phyloP scores from a whole-genome alignment of 2,113 vertebrate species.

The Tauraco erythrolophus region DNA sequence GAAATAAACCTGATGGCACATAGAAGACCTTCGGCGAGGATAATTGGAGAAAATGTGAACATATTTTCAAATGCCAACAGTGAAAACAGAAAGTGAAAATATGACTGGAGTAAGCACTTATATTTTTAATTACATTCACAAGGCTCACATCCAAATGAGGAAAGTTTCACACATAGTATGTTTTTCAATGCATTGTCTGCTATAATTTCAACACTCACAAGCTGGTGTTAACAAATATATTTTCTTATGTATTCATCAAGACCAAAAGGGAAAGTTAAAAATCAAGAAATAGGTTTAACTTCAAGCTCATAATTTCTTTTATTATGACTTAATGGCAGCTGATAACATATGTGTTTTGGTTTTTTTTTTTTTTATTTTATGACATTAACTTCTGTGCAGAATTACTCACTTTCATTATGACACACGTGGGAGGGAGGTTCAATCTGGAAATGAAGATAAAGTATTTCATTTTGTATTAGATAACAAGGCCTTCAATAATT shows the following conservation, averaged over 20 bases:
- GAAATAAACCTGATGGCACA: background rate
- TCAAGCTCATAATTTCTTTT: background rate
- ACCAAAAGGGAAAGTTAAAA: background rate
- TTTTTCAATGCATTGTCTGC: background rate
- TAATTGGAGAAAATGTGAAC: background rate
- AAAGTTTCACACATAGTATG: background rate
- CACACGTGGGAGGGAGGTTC: fast-evolving
- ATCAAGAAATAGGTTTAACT: background rate
- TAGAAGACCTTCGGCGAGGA: background rate
- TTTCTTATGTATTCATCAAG: background rate
- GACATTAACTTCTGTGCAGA: background rate
- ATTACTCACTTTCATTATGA: background rate
- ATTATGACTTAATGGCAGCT: background rate
- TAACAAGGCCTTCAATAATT: background rate
- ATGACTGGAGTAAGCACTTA: background rate
- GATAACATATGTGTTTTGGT: background rate
- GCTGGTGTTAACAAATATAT: background rate
- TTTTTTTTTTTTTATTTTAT: background rate
- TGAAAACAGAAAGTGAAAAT: background rate
- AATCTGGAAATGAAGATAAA: background rate
- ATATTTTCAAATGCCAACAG: background rate
- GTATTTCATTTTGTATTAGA: background rate
- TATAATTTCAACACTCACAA: background rate
- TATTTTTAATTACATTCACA: background rate
- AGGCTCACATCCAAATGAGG: background rate